These are phyloP conservation scores for Vidua macroura DNA, from an alignment of 2,113 vertebrate species.

Conservation along the genomic window DNA sequence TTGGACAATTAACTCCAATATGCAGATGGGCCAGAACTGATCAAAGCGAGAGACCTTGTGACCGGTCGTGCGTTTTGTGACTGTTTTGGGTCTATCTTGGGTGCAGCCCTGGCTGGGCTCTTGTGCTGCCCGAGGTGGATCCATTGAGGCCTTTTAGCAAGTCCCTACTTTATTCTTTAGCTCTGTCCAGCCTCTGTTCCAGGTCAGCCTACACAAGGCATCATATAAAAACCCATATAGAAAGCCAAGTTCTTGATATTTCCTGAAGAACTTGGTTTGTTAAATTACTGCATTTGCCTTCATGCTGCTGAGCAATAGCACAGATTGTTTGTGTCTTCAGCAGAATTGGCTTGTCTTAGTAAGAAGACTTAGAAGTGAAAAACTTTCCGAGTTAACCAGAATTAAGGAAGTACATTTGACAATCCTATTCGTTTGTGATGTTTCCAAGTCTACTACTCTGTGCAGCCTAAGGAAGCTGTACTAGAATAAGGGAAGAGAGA, in stretches of 20 bases:
- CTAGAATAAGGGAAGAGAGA: neutral
- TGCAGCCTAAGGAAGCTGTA: neutral
- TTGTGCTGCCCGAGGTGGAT: neutral
- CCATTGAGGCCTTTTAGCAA: neutral
- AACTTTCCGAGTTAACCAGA: neutral
- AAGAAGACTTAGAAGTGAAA: neutral
- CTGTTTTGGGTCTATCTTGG: neutral
- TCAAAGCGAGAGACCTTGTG: neutral
- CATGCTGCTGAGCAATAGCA: neutral
- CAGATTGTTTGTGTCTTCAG: neutral
- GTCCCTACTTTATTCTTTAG: neutral
- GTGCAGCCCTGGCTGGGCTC: neutral
- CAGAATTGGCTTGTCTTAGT: neutral
- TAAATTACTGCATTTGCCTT: neutral
- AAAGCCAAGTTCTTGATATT: neutral
- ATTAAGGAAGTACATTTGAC: neutral
- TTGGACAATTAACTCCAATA: neutral
- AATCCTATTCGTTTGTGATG: neutral
- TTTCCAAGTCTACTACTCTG: neutral
- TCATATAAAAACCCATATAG: neutral
- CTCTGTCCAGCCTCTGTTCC: neutral
- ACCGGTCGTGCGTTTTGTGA: rapidly evolving
- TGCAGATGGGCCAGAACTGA: neutral
- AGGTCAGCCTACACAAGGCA: neutral
- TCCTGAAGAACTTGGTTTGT: neutral